Evolutionary conservation across 2,113 vertebrate species (phyloP).

Genomic region (Rattus rattus): DNA sequence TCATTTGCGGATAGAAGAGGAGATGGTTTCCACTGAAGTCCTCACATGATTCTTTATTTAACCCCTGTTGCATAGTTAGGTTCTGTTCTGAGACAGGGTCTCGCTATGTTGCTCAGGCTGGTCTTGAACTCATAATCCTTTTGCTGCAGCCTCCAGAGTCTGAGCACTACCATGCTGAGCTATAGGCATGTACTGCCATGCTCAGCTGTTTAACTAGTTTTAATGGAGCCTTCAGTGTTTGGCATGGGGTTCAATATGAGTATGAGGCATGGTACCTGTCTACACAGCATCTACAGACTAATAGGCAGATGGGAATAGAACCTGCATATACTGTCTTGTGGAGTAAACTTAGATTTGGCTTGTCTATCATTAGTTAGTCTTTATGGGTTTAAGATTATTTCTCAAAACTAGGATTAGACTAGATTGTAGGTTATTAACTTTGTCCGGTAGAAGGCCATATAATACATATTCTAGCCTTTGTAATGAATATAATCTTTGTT

Average conservation of each 20-base stretch:
- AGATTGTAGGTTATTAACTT: neutral
- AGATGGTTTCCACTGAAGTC: neutral
- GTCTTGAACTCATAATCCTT: neutral
- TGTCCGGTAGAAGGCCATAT: neutral
- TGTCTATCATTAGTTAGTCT: neutral
- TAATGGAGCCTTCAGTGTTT: neutral
- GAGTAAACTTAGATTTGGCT: neutral
- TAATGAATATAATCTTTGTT: neutral
- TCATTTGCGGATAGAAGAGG: neutral
- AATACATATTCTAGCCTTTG: slow-evolving; percentile 19
- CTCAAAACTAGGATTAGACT: neutral
- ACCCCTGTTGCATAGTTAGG: neutral
- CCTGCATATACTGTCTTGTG: neutral
- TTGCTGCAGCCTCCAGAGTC: neutral
- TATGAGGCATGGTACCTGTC: neutral
- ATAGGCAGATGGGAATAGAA: neutral
- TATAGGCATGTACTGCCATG: neutral
- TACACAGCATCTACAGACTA: neutral
- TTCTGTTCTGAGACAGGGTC: neutral
- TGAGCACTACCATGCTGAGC: neutral
- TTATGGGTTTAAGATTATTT: neutral
- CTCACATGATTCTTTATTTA: neutral
- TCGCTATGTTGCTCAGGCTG: neutral
- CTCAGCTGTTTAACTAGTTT: neutral
- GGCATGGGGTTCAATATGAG: neutral